phyloP scores from a whole-genome alignment of 1,140 invertebrate genomes.

The Drosophila mayri region DNA sequence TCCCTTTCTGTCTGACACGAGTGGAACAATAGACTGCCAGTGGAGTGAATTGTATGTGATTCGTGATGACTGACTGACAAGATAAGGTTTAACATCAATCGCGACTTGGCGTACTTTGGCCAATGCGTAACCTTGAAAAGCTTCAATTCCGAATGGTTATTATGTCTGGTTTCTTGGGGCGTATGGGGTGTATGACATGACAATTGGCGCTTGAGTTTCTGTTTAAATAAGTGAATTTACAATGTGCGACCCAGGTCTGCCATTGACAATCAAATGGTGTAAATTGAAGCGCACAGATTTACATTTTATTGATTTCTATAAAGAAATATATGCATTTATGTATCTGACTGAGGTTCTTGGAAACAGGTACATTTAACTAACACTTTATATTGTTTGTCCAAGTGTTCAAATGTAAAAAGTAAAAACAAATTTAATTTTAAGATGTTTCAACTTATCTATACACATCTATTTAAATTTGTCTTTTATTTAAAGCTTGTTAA shows the following conservation, averaged over 20 bases:
- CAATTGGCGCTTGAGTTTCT: conserved; percentile 5
- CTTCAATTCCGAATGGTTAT: conserved; percentile 24
- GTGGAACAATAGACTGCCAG: conserved; percentile 33
- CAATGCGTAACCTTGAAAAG: conserved; percentile 33
- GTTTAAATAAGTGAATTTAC: conserved; percentile 29
- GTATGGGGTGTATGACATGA: conserved; percentile 16
- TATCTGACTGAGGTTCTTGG: no score
- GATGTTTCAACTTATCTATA: not conserved
- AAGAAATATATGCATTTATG: not conserved
- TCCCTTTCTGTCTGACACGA: conserved; percentile 13
- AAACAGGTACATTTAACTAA: not conserved
- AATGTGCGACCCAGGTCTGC: not conserved
- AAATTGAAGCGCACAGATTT: not conserved
- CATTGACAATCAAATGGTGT: not conserved
- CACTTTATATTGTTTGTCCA: not conserved
- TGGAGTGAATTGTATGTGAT: conserved; percentile 44
- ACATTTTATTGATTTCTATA: not conserved
- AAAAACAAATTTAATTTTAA: not conserved
- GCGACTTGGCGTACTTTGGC: conserved; percentile 19
- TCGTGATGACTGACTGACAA: conserved; percentile 23
- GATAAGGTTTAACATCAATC: conserved; percentile 47
- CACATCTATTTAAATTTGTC: not conserved
- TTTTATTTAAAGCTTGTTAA: not conserved
- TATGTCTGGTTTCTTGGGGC: conserved; percentile 25
- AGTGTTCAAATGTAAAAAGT: not conserved